Percentiles rank a stretch among this genome's conserved stretches.
Conservation (phyloP, 2,113 vertebrate genomes). For the Platanista minor region DNA sequence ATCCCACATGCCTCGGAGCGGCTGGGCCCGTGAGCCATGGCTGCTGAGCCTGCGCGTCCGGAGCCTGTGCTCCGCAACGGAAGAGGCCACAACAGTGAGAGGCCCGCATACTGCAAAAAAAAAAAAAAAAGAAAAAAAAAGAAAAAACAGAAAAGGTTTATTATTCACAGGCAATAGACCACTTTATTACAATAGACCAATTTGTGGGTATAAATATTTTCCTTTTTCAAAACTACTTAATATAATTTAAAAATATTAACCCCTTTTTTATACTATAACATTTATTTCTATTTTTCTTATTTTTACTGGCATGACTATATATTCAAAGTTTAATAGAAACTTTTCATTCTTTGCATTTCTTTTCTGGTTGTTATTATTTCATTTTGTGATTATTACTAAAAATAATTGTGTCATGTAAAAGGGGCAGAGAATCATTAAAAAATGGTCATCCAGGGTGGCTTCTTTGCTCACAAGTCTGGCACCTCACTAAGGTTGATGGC, state of each 20-base stretch:
- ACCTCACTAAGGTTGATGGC: not conserved
- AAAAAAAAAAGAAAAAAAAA: too few species aligned
- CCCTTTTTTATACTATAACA: not conserved
- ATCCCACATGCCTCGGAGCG: too few species aligned
- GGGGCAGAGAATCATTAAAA: not conserved
- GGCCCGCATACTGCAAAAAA: too few species aligned
- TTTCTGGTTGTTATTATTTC: not conserved
- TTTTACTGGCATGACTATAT: not conserved
- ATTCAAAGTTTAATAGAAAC: not conserved
- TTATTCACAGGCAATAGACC: not conserved
- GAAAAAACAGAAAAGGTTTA: not conserved
- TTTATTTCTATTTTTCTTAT: conserved; percentile 20
- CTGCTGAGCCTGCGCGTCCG: too few species aligned
- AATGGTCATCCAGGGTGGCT: not conserved
- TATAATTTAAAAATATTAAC: not conserved
- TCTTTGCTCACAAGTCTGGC: not conserved
- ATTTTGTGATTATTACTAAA: not conserved
- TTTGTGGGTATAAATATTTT: not conserved
- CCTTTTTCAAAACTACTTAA: not conserved
- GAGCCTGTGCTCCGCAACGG: too few species aligned
- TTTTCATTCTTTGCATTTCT: not conserved
- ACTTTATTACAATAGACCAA: not conserved
- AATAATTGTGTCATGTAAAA: not conserved
- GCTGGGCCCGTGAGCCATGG: too few species aligned
- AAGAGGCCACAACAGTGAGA: too few species aligned